Base-by-base conservation (phyloP, 1,140 invertebrate genomes). In the Agrilus planipennis region DNA sequence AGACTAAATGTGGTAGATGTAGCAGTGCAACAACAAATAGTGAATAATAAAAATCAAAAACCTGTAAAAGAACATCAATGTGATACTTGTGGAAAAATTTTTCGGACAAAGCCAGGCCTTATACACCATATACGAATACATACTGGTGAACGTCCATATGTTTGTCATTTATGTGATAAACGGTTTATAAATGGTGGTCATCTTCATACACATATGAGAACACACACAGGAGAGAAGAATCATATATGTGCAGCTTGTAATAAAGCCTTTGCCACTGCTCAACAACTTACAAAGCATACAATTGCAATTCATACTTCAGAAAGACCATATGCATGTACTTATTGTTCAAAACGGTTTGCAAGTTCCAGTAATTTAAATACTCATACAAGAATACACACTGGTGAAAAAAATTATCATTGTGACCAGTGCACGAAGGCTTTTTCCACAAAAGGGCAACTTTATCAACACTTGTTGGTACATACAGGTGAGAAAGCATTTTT, bases 301-400 rank as follows among this genome's bases (percentile, higher is more conserved):
- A 74, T 54, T 61, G 83, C 35, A 72, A 55, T 84, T 22, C 84
- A 88, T 51, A 84, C 77, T 1, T 73, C 73, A 0, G 67, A 76
- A 41, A 52, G 67, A 34, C 73, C 73, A 0, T 73, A 73, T 46
- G 55, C 60, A n/a, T 77, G 75, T 50, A 53, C 49, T 4, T 55
- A 64, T 30, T 77, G 75, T 40, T 31, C 51, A 0, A 58, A 58
- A 39, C 39, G 54, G 31, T 64, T 62, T 47, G 60, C 58, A 5
- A 60, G 58, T 44, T 63, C 62, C 0, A 60, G 60, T 39, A 62
- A 61, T 41, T 39, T 66, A 14, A 56, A 54, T 30, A 61, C 56
- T 7, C 64, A 66, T 42, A 52, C 52, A n/a, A 52, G 53, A 42
- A 63, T 60, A 6, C 64, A 82, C 54, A 80, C 77, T 1, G 78